Base-by-base conservation (phyloP, 1,140 invertebrate species). In the Periplaneta americana region DNA sequence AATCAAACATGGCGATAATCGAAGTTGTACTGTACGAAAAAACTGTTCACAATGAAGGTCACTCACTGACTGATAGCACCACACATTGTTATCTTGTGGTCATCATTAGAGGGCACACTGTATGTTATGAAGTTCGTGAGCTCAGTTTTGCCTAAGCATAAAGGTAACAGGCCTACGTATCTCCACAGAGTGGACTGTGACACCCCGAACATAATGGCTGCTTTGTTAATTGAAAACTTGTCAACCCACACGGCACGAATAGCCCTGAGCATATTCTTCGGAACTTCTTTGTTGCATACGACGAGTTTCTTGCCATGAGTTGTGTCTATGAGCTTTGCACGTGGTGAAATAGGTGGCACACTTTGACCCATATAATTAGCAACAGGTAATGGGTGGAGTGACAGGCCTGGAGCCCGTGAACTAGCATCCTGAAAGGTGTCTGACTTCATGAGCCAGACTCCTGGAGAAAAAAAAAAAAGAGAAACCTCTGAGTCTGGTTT, bases 281-380 rank as follows among this genome's bases (percentile, higher is more conserved):
- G 33, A n/a, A 77, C 75, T 77, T 35, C 75, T 22, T 77, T 77
- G 75, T 77, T 77, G 75, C 75, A 77, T 15, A 77, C 31, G 74
- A 75, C 33, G 17, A 77, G 34, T 77, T 77, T 77, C 33, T 78
- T 28, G 1, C 35, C 35, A 36, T 39, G 15, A 78, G 35, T 34
- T 78, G 76, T 37, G 18, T 28, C 34, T 35, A 78, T 15, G 9
- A 78, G 18, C 34, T 78, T 37, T 39, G 35, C 76, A 28, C 34
- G 76, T 36, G 76, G 22, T 39, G 35, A 37, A 78, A 8, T 37
- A 34, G 33, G 9, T 15, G 15, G 33, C 33, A 76, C 74, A 75
- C n/a, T 8, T 31, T 33, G 34, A 31, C 74, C n/a, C 34, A 35
- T 18, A 9, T 77, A 36, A 78, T 39, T 28, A 18, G 22, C 22